A percentile compares a stretch with the other conserved stretches of the same genome.
phyloP scores from a whole-genome alignment of 2,113 vertebrate genomes.

The Apaloderma vittatum region DNA sequence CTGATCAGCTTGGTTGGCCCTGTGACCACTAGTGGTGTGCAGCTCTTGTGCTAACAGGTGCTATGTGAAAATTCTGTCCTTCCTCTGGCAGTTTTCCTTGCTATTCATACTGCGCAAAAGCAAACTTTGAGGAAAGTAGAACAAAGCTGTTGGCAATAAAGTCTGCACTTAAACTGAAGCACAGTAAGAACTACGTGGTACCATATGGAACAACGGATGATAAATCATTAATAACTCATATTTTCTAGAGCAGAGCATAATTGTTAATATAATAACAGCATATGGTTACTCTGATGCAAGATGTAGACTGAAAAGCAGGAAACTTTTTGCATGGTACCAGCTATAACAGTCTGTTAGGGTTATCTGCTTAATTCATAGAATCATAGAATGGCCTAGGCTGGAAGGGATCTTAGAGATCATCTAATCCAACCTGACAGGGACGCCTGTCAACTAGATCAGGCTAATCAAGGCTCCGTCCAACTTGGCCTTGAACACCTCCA shows the following conservation, averaged over 20 bases:
- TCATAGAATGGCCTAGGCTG: too few species aligned
- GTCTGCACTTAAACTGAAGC: background rate
- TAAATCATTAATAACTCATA: background rate
- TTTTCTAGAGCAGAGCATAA: background rate
- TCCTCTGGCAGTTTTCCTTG: background rate
- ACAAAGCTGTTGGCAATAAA: background rate
- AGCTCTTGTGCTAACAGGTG: background rate
- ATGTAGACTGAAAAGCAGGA: background rate
- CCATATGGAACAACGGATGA: background rate
- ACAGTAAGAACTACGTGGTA: background rate
- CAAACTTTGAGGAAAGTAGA: background rate
- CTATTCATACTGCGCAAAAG: background rate
- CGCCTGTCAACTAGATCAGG: too few species aligned
- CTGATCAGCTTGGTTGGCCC: background rate
- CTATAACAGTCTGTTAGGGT: background rate
- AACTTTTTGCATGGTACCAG: background rate
- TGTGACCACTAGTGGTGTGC: background rate
- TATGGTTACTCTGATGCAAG: background rate
- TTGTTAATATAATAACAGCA: background rate
- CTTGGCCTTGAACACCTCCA: too few species aligned
- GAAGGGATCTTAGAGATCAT: too few species aligned
- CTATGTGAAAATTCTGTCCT: background rate
- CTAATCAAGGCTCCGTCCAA: too few species aligned
- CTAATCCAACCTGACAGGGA: too few species aligned
- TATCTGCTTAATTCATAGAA: background rate